Evolutionary conservation across 2,113 vertebrate species (phyloP).

Genomic region (Stegostoma tigrinum): DNA sequence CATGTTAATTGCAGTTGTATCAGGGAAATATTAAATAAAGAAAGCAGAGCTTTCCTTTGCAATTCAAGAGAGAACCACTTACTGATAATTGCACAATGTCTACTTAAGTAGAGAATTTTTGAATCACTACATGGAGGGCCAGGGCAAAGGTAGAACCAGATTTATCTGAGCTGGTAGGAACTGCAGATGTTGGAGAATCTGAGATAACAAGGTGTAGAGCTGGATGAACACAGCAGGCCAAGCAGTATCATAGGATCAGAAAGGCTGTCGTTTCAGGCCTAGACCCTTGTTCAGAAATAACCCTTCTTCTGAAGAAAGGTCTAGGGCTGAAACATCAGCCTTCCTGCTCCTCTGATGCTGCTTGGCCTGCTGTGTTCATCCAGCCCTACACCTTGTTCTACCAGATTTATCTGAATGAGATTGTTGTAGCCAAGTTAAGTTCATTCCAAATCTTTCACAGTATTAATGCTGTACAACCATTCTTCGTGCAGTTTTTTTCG

Average conservation of each 20-base stretch:
- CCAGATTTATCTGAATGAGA: not conserved
- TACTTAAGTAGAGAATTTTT: not conserved
- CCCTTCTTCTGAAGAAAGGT: no score
- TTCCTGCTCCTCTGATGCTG: no score
- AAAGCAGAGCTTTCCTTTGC: not conserved
- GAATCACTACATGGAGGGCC: not conserved
- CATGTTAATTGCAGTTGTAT: not conserved
- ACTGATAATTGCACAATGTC: not conserved
- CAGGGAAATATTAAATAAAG: not conserved
- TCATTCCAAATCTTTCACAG: not conserved
- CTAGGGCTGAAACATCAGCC: no score
- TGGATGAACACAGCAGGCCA: no score
- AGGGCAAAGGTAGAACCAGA: no score
- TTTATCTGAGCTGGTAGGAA: not conserved
- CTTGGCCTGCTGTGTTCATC: no score
- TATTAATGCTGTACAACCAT: not conserved
- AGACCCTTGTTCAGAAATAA: no score
- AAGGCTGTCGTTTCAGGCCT: no score
- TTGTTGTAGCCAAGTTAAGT: not conserved
- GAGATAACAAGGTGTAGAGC: no score
- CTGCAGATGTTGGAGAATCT: no score
- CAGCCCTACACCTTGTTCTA: no score
- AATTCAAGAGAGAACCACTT: not conserved
- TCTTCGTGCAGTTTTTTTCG: not conserved
- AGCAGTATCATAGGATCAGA: no score